A percentile compares a stretch with the other conserved stretches of the same genome.
phyloP scores from a whole-genome alignment of 2,797 vertebrate species.

The Acrossocheilus wenchowensis region DNA sequence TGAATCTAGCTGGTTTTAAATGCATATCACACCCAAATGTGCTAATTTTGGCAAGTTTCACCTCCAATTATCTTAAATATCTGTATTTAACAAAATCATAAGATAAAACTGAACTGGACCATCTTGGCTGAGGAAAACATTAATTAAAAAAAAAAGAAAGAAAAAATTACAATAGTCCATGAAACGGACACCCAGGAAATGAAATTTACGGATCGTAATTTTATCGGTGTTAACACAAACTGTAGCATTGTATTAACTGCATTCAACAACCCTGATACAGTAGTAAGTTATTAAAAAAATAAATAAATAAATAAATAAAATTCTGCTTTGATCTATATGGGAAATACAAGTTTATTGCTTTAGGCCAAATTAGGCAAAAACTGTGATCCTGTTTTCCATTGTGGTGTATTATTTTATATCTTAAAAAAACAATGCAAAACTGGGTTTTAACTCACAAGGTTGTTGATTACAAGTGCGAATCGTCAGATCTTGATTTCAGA shows the following conservation, averaged over 20 bases:
- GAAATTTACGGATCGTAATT: neutral
- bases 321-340: neutral
- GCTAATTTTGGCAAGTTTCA: too few relatives aligned
- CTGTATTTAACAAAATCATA: too few relatives aligned
- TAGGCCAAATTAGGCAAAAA: neutral
- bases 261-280: neutral
- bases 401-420: neutral
- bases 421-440: neutral
- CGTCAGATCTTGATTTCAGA: constrained; percentile 24
- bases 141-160: neutral
- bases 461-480: neutral
- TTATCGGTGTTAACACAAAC: neutral
- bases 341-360: too few relatives aligned
- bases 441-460: neutral
- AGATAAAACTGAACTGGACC: too few relatives aligned
- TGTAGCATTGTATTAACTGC: neutral
- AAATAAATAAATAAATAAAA: too few relatives aligned
- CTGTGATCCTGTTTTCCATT: neutral
- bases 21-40: too few relatives aligned
- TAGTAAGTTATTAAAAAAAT: neutral
- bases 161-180: neutral
- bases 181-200: neutral
- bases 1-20: too few relatives aligned
- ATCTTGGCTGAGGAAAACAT: neutral
- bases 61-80: too few relatives aligned